Conservation (phyloP, 1,140 invertebrate genomes). For the Trinorchestia longiramus region DNA sequence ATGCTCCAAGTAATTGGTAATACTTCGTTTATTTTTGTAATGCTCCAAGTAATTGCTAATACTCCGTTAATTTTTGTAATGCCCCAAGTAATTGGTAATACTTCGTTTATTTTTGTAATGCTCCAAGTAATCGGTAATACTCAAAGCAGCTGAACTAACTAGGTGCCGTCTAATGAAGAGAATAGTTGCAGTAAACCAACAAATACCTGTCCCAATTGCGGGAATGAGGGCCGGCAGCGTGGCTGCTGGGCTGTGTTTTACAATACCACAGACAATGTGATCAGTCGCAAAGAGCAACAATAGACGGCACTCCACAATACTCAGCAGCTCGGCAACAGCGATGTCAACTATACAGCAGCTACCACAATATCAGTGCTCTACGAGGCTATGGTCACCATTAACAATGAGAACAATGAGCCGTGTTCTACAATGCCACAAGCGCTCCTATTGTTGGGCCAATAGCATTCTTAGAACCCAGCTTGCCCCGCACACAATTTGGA, state of each 20-base stretch:
- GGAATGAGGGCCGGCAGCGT: no score
- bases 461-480: background rate
- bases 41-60: background rate
- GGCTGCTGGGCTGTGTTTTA: background rate
- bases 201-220: background rate
- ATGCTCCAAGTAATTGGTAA: background rate
- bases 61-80: background rate
- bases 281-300: conserved; percentile 6
- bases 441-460: background rate
- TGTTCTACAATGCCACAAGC: background rate
- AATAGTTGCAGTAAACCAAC: background rate
- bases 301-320: background rate
- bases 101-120: background rate
- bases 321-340: background rate
- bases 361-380: conserved; percentile 1
- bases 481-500: background rate
- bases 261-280: background rate
- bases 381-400: background rate
- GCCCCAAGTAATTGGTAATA: background rate
- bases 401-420: background rate
- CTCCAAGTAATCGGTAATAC: background rate
- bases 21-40: background rate
- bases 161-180: background rate
- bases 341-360: background rate
- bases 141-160: background rate